Base-by-base conservation (phyloP, 92 coral and sea anemone species). In the Micromussa lordhowensis region DNA sequence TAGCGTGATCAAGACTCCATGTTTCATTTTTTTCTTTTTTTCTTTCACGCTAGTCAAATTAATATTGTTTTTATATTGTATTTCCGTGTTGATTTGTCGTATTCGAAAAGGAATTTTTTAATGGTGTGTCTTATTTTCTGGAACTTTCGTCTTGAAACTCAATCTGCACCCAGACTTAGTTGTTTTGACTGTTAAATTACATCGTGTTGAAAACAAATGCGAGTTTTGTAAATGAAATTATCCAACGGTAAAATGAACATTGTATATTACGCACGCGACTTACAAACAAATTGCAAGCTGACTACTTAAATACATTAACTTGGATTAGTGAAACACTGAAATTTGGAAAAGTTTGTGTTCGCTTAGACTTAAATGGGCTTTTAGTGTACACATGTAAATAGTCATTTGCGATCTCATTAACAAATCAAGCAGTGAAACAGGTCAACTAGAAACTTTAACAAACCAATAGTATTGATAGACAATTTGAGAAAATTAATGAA, bases 71-170 rank as follows among this genome's bases (percentile, higher is more conserved):
- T 6, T 12, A 36, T 82, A 66, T 66, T 66, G 34, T 18, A 36
- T 66, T 44, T 66, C 85, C 85, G 58, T 44, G 75, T 48, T n/a
- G 55, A 81, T 26, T 38, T 81, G 17, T 38, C 24, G 10, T 32
- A 32, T 58, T 8, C 70, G 31, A 16, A 18, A n/a, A 75, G 48
- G 18, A 75, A 10, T 12, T 26, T n/a, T 16, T 34, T 16, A 54
- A 32, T 29, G 64, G 48, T 19, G 8, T n/a, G 26, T 73, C 26
- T 34, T 19, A 17, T 36, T 73, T 34, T 10, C 34, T 63, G 34
- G 71, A 66, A 66, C 34, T 4, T 28, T 66, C 71, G 17, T 66
- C 71, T 66, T 26, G 71, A 66, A 66, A 66, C 17, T 66, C 71
- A 26, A 63, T 63, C 3, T 5, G 24, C 30, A 55, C 18, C 0